These are phyloP conservation scores for Ruditapes philippinarum DNA, from an alignment of 1,140 invertebrate species.

Conservation along the genomic window DNA sequence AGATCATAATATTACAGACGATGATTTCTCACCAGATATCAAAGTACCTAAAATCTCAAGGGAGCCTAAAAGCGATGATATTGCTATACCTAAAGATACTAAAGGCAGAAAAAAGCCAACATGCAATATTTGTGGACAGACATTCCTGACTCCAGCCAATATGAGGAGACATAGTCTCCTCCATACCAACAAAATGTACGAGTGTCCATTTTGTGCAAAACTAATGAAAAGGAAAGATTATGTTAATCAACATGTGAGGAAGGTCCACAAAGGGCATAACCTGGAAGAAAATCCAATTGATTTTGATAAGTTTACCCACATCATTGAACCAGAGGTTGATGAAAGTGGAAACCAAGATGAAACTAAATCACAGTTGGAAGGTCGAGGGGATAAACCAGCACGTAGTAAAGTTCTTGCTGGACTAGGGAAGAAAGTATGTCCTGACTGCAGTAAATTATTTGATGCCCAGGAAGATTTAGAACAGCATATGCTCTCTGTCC, in stretches of 20 bases:
- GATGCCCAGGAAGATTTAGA: constrained; percentile 39
- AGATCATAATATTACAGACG: neutral
- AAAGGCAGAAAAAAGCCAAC: constrained; percentile 4
- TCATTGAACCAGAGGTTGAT: constrained; percentile 2
- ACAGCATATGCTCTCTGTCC: constrained; percentile 18
- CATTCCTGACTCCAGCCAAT: constrained; percentile 8
- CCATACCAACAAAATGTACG: constrained; percentile 53
- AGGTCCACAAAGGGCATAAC: constrained; percentile 49
- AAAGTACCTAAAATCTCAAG: neutral
- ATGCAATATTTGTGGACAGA: constrained; percentile 55
- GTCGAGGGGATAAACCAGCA: neutral
- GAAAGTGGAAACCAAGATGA: neutral
- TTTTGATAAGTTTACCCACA: constrained; percentile 43
- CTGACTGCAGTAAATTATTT: constrained; percentile 44
- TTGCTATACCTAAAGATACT: neutral
- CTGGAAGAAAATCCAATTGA: constrained; percentile 46
- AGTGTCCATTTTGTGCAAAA: constrained; percentile 62
- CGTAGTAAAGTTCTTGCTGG: constrained; percentile 2
- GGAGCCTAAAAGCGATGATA: neutral
- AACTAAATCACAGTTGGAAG: neutral
- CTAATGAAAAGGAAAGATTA: constrained; percentile 55
- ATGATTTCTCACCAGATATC: neutral
- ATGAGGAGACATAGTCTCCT: constrained; percentile 48
- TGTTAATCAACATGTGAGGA: constrained; percentile 37
- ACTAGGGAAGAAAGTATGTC: constrained; percentile 53